Evolutionary conservation across 1,140 invertebrate species (phyloP).

Genomic region (Lordiphosa mommai): DNA sequence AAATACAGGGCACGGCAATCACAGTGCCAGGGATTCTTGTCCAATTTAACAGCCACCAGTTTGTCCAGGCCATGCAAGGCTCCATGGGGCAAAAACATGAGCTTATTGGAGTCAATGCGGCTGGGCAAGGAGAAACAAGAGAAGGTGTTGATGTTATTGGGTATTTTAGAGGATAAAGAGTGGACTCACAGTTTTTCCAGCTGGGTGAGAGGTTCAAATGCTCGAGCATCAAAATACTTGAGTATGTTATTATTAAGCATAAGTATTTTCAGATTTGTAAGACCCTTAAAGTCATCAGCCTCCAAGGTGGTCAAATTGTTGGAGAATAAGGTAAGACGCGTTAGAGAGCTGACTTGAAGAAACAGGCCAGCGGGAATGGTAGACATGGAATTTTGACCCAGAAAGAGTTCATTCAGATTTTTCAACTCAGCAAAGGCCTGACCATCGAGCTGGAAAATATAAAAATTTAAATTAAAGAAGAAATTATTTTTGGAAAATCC

Average conservation of each 20-base stretch:
- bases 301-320: slow-evolving; percentile 82
- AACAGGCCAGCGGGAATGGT: slow-evolving; percentile 81
- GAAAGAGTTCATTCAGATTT: slow-evolving; percentile 82
- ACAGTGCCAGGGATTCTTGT: slow-evolving; percentile 92
- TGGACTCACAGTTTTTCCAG: slow-evolving; percentile 81
- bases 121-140: slow-evolving; percentile 74
- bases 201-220: slow-evolving; percentile 80
- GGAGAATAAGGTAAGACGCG: slow-evolving; percentile 83
- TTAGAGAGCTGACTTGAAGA: slow-evolving; percentile 78
- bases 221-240: slow-evolving; percentile 80
- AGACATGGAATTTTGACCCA: slow-evolving; percentile 83
- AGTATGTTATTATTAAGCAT: slow-evolving; percentile 84
- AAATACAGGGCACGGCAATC: slow-evolving; percentile 90
- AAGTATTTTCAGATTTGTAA: slow-evolving; percentile 82
- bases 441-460: slow-evolving; percentile 70
- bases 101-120: slow-evolving; percentile 89
- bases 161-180: neutral
- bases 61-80: slow-evolving; percentile 85
- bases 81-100: slow-evolving; percentile 86
- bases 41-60: slow-evolving; percentile 87
- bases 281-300: slow-evolving; percentile 81
- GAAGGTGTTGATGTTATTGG: neutral
- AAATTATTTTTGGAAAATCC: neutral
- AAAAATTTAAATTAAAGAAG: too few relatives aligned
- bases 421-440: slow-evolving; percentile 81